phyloP scores from a whole-genome alignment of 2,113 vertebrate genomes.

The Hymenochirus boettgeri region DNA sequence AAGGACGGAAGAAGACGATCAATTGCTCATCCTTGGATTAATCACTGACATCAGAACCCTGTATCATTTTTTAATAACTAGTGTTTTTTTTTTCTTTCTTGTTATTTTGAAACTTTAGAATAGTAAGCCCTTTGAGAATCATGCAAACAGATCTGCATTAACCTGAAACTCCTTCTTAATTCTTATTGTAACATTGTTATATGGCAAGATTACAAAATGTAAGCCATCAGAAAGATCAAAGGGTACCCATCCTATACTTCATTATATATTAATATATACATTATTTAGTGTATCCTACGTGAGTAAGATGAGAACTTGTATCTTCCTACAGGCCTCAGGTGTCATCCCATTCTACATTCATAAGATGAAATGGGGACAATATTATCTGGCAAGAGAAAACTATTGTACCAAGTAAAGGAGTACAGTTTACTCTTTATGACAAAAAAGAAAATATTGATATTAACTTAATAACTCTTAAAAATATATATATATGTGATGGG shows the following conservation, averaged over 20 bases:
- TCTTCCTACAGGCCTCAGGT: constrained; percentile 36
- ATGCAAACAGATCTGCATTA: not conserved
- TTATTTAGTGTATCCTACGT: constrained; percentile 39
- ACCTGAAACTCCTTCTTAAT: constrained; percentile 12
- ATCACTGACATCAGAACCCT: too few relatives aligned
- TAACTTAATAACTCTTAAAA: too few relatives aligned
- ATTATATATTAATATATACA: constrained; percentile 37
- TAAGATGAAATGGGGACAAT: constrained; percentile 31
- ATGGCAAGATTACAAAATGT: constrained; percentile 36
- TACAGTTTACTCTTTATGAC: not conserved
- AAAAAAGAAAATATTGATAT: too few relatives aligned
- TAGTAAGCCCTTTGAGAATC: too few relatives aligned
- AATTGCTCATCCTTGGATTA: too few relatives aligned
- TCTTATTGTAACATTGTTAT: constrained; percentile 11
- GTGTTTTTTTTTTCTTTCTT: too few relatives aligned
- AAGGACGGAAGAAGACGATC: too few relatives aligned
- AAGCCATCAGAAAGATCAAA: constrained; percentile 35
- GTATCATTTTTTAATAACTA: too few relatives aligned
- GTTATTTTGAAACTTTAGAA: too few relatives aligned
- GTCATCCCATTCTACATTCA: constrained; percentile 29
- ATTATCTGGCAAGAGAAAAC: constrained; percentile 12
- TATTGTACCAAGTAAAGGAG: not conserved
- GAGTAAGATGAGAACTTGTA: constrained; percentile 32
- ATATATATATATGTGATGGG: too few relatives aligned
- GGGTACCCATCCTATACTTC: constrained; percentile 31